These are phyloP conservation scores for Kuschelorhynchus macadamiae DNA, from an alignment of 2,888 invertebrate genomes.

Conservation along the genomic window DNA sequence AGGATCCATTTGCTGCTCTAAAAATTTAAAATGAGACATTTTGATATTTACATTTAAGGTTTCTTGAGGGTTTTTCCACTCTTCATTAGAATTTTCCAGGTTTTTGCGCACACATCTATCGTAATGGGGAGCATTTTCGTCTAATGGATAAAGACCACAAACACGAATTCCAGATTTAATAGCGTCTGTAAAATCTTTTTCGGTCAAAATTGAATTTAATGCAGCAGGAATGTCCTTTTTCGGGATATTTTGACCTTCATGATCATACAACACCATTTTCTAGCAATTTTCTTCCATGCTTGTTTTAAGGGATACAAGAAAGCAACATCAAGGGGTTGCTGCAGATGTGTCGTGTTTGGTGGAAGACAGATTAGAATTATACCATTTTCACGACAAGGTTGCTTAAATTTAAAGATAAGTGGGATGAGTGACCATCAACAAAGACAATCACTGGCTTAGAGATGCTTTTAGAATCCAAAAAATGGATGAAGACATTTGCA, in stretches of 20 bases:
- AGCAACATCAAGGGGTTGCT: too few species aligned
- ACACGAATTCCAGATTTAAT: background rate
- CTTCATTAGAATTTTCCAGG: constrained; percentile 20
- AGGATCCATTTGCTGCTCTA: too few species aligned
- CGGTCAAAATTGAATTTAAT: constrained; percentile 20
- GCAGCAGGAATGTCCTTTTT: constrained; percentile 27
- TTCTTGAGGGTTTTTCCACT: too few species aligned
- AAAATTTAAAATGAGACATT: too few species aligned
- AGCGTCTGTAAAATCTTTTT: constrained; percentile 8
- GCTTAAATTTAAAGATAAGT: too few species aligned
- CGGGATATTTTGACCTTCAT: constrained; percentile 16
- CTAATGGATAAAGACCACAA: constrained; percentile 15
- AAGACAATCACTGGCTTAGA: constrained; percentile 28
- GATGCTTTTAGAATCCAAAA: constrained; percentile 24
- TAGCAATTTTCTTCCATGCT: constrained; percentile 27
- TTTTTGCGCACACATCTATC: background rate
- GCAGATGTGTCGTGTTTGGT: too few species aligned
- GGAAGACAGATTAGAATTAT: too few species aligned
- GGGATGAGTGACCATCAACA: constrained; percentile 37
- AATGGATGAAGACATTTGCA: constrained; percentile 25
- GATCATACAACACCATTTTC: constrained; percentile 4
- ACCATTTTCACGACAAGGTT: constrained; percentile 34
- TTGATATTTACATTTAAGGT: too few species aligned
- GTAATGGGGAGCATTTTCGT: constrained; percentile 11
- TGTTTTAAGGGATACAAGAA: constrained; percentile 28